Evolutionary conservation across 2,888 invertebrate genomes (phyloP).

Genomic region (Cephalotes varians): DNA sequence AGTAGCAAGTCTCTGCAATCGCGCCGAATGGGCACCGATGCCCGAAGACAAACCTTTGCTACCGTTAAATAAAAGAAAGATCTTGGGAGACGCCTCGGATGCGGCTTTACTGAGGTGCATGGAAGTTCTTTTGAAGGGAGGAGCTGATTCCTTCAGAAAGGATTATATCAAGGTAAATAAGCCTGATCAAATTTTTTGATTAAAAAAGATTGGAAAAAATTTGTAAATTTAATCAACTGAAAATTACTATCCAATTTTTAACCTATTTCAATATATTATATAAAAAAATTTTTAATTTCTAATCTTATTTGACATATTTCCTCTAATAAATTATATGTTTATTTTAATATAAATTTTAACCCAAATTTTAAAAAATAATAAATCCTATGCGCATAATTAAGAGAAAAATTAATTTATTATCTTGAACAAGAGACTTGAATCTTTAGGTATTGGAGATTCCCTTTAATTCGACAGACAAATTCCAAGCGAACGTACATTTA

Average conservation of each 20-base stretch:
- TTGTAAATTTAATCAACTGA: not conserved
- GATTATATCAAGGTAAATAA: conserved; percentile 86
- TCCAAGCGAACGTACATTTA: conserved; percentile 86
- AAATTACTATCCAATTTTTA: not conserved
- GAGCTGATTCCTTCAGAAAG: conserved; percentile 86
- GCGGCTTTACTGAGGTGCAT: conserved; percentile 90
- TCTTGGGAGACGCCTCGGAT: conserved; percentile 91
- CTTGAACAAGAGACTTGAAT: conserved; percentile 52
- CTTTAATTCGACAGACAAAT: conserved; percentile 90
- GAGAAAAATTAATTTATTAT: not conserved
- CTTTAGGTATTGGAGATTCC: conserved; percentile 87
- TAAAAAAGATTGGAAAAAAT: not conserved
- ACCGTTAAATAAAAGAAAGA: conserved; percentile 86
- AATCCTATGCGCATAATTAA: not conserved
- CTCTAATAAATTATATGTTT: not conserved
- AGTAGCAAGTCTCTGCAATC: conserved; percentile 89
- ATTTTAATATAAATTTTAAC: not conserved
- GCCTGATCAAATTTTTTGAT: not conserved
- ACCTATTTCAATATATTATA: not conserved
- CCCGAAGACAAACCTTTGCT: conserved; percentile 84
- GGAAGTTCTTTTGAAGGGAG: conserved; percentile 87
- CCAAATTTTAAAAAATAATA: not conserved
- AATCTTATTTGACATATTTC: not conserved
- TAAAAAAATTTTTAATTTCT: not conserved
- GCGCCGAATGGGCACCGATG: conserved; percentile 89